A percentile compares a stretch with the other conserved stretches of the same genome.
phyloP scores from a whole-genome alignment of 1,140 invertebrate genomes.

The Gyrodactylus bullatarudis region DNA sequence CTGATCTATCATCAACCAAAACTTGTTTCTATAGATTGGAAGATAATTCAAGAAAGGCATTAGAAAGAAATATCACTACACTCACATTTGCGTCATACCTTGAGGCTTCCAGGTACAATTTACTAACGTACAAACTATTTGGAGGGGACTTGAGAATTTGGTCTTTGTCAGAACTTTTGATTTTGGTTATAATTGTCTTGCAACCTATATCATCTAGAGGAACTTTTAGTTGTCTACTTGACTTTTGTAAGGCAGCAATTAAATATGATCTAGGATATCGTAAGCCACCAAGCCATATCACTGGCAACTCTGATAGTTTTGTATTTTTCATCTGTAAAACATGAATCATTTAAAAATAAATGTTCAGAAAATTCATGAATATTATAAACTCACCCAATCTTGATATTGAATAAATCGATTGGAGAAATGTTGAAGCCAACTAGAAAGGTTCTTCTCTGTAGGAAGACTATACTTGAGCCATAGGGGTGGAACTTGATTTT shows the following conservation, averaged over 20 bases:
- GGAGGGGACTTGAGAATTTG: neutral
- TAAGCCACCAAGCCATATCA: neutral
- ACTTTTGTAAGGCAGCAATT: neutral
- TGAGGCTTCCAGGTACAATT: neutral
- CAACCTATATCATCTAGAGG: neutral
- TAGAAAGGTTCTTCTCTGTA: neutral
- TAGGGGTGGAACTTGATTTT: neutral
- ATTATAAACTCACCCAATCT: too few species aligned
- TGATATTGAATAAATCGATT: neutral
- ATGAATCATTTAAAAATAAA: neutral
- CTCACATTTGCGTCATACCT: neutral
- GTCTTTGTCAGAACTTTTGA: neutral
- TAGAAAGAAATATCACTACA: neutral
- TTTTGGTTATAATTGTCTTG: neutral
- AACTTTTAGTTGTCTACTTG: neutral
- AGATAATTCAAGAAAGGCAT: neutral
- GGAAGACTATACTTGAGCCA: neutral
- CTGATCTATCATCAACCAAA: neutral
- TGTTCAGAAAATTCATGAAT: neutral
- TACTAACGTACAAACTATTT: neutral
- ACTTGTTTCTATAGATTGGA: neutral
- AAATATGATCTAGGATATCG: neutral
- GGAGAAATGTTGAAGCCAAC: neutral
- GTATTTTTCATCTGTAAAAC: neutral
- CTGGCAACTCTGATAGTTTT: neutral